Evolutionary conservation across 2,113 vertebrate species (phyloP).

Genomic region (Sylvilagus bachmani): DNA sequence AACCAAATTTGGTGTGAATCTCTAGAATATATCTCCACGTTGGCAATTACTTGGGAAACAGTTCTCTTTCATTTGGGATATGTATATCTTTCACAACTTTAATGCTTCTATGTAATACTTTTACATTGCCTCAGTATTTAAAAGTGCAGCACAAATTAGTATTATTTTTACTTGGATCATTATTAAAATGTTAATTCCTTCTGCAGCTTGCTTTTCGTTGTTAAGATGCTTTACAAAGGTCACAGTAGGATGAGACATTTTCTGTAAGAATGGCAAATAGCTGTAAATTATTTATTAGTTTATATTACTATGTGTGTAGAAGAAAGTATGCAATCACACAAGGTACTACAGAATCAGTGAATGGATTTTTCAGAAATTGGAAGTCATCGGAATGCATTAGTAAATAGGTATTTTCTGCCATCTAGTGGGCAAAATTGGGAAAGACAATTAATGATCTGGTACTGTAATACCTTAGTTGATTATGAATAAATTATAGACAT

Average conservation of each 20-base stretch:
- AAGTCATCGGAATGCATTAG: not conserved
- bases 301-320: not conserved
- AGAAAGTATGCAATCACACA: not conserved
- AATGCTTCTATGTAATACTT: not conserved
- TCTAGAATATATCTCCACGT: not conserved
- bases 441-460: not conserved
- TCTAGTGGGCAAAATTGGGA: constrained; percentile 64
- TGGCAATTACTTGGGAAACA: not conserved
- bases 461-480: not conserved
- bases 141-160: not conserved
- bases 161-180: not conserved
- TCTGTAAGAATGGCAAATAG: not conserved
- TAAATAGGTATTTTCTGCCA: constrained; percentile 71
- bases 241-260: not conserved
- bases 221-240: not conserved
- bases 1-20: not conserved
- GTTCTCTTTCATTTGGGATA: not conserved
- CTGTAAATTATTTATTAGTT: constrained; percentile 11
- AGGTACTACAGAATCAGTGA: not conserved
- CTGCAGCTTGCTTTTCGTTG: not conserved
- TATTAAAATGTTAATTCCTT: constrained; percentile 32
- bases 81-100: constrained; percentile 11
- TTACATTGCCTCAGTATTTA: not conserved
- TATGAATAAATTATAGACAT: not conserved
- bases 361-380: not conserved